Conservation (phyloP, 2,888 invertebrate genomes). For the Macroteleia sp. region DNA sequence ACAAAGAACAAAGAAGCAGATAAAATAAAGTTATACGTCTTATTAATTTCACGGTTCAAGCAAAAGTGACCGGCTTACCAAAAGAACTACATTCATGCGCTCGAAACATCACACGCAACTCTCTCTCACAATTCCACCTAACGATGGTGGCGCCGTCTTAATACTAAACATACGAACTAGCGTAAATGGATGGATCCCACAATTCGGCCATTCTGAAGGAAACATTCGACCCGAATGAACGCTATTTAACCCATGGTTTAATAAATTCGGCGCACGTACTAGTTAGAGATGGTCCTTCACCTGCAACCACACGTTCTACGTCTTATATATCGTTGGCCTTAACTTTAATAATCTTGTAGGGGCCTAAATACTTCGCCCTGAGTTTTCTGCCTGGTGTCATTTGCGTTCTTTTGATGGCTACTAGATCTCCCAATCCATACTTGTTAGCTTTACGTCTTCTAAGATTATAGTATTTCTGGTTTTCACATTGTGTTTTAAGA, state of each 20-base stretch:
- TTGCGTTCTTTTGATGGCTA: constrained; percentile 20
- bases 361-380: constrained; percentile 16
- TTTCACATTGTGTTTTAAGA: constrained; percentile 24
- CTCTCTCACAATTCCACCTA: too few relatives aligned
- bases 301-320: constrained; percentile 3
- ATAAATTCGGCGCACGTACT: constrained; percentile 26
- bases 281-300: constrained; percentile 2
- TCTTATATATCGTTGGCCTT: constrained; percentile 25
- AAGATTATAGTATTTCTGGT: constrained; percentile 13
- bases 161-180: too few relatives aligned
- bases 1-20: too few relatives aligned
- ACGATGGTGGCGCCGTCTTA: too few relatives aligned
- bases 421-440: constrained; percentile 3
- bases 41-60: too few relatives aligned
- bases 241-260: constrained; percentile 17
- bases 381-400: constrained; percentile 12
- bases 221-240: constrained; percentile 8
- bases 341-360: constrained; percentile 7
- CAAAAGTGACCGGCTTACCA: too few relatives aligned
- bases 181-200: background rate
- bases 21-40: too few relatives aligned
- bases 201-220: background rate
- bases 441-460: constrained; percentile 6
- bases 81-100: too few relatives aligned
- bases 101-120: too few relatives aligned